phyloP scores from a whole-genome alignment of 2,888 invertebrate genomes.

The Macrophya alboannulata region DNA sequence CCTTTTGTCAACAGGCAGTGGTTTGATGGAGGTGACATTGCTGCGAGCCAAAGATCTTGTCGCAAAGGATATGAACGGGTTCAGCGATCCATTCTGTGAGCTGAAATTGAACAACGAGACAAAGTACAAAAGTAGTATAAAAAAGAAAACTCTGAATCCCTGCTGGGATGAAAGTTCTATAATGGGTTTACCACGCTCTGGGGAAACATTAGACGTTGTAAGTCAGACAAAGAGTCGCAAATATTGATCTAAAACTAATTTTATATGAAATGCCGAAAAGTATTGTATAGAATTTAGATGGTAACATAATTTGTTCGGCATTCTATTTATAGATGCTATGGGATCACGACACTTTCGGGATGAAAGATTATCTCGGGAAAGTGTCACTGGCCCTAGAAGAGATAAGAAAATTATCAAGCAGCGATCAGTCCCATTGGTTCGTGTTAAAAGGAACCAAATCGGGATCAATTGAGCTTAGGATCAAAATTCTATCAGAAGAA shows the following conservation, averaged over 20 bases:
- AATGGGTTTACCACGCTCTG: constrained; percentile 79
- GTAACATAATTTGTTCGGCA: neutral
- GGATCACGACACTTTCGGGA: constrained; percentile 82
- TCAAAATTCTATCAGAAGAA: constrained; percentile 78
- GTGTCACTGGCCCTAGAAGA: constrained; percentile 80
- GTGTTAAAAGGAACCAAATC: constrained; percentile 79
- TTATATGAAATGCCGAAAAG: neutral
- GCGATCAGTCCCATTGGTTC: constrained; percentile 80
- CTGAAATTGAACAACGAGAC: constrained; percentile 80
- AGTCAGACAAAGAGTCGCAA: constrained; percentile 61
- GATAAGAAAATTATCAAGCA: constrained; percentile 79
- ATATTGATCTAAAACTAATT: neutral
- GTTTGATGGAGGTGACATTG: constrained; percentile 81
- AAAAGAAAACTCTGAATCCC: constrained; percentile 82
- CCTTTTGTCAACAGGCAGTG: constrained; percentile 77
- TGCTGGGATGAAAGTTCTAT: constrained; percentile 82
- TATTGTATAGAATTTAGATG: constrained; percentile 25
- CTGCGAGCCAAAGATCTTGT: constrained; percentile 80
- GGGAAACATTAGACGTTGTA: constrained; percentile 81
- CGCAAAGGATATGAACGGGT: constrained; percentile 82
- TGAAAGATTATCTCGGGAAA: constrained; percentile 82
- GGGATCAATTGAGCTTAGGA: constrained; percentile 80
- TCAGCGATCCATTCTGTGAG: constrained; percentile 82
- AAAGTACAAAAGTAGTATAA: constrained; percentile 81
- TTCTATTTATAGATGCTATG: constrained; percentile 77